Conservation (phyloP, 2,113 vertebrate genomes). For the Laticauda laticaudata region DNA sequence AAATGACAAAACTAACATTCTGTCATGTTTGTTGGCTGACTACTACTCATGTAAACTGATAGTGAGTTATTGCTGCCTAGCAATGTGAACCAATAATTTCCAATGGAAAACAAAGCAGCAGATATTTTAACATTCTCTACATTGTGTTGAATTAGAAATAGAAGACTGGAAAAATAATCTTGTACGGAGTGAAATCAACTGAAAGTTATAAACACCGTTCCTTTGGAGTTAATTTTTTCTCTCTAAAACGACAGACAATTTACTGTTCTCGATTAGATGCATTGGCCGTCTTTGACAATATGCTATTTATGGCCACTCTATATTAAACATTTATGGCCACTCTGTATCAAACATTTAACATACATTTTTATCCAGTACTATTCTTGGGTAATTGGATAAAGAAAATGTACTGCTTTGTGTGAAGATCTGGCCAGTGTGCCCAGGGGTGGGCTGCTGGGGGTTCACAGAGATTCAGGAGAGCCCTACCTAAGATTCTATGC, state of each 20-base stretch:
- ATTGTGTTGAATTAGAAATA: not conserved
- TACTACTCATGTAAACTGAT: not conserved
- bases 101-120: not conserved
- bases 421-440: conserved; percentile 18
- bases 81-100: not conserved
- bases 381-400: not conserved
- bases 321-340: not conserved
- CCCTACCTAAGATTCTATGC: no score
- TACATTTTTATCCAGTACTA: not conserved
- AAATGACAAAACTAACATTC: not conserved
- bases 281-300: not conserved
- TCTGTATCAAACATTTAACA: not conserved
- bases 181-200: no score
- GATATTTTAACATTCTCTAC: not conserved
- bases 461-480: no score
- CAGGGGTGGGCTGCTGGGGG: no score
- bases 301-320: not conserved
- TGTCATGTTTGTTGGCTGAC: not conserved
- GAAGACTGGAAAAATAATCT: not conserved
- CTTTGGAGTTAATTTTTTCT: no score
- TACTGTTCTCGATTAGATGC: not conserved
- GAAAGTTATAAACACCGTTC: no score
- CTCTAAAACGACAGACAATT: no score
- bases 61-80: not conserved
- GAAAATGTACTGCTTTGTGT: conserved; percentile 9